Percentiles rank a stretch among this genome's conserved stretches.
Conservation (phyloP, 2,113 vertebrate genomes). For the Platysteira castanea region DNA sequence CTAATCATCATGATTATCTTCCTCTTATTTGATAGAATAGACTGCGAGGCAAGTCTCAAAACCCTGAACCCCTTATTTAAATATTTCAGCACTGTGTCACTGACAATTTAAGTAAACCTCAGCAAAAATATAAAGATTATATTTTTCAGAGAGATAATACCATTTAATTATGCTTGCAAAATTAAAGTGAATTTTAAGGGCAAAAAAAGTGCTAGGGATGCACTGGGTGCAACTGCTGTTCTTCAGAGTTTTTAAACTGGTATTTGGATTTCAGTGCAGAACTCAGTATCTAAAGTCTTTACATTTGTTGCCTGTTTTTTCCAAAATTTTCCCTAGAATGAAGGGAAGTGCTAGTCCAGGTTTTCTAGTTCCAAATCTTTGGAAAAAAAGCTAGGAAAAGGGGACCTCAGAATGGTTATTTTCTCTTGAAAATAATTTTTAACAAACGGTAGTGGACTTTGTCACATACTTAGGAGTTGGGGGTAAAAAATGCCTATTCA, state of each 20-base stretch:
- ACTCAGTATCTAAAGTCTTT: constrained; percentile 6
- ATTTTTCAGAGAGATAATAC: neutral
- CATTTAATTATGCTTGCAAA: neutral
- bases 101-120: neutral
- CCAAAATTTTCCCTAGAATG: neutral
- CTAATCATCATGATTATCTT: neutral
- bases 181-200: neutral
- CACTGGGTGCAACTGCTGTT: neutral
- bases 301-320: neutral
- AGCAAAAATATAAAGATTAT: neutral
- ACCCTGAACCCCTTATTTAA: neutral
- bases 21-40: neutral
- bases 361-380: neutral
- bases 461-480: neutral
- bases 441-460: neutral
- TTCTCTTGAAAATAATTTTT: neutral
- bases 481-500: neutral
- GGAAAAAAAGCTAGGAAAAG: neutral
- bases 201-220: neutral
- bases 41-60: neutral
- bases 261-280: neutral
- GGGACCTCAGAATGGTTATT: neutral
- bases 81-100: neutral
- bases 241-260: neutral
- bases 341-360: neutral